These are phyloP conservation scores for Poeciliopsis retropinna DNA, from an alignment of 2,113 vertebrate species.

Conservation along the genomic window DNA sequence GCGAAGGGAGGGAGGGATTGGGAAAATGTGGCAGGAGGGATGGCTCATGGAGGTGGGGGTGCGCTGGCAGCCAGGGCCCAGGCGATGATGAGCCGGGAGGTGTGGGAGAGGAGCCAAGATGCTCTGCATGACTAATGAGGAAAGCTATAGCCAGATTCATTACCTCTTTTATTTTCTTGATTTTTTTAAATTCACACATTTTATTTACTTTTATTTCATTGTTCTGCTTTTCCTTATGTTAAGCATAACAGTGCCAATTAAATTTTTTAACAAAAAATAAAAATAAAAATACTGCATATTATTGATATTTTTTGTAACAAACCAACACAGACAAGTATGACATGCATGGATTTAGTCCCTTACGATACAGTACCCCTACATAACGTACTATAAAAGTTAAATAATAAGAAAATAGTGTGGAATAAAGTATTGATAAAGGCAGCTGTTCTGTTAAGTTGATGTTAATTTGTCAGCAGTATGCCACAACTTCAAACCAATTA, in stretches of 20 bases:
- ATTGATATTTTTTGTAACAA: not conserved
- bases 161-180: conserved; percentile 23
- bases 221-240: not conserved
- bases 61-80: conserved; percentile 93
- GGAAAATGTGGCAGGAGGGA: conserved; percentile 86
- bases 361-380: not conserved
- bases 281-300: not conserved
- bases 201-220: conserved; percentile 20
- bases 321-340: not conserved
- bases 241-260: not conserved
- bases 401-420: no score
- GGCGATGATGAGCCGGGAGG: conserved; percentile 95
- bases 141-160: conserved; percentile 36
- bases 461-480: not conserved
- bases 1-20: conserved; percentile 74
- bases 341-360: not conserved
- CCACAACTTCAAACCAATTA: not conserved
- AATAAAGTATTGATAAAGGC: no score
- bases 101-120: conserved; percentile 94
- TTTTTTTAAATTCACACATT: conserved; percentile 17
- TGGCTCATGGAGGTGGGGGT: conserved; percentile 78
- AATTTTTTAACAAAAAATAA: not conserved
- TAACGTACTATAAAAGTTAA: not conserved
- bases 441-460: no score
- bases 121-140: conserved; percentile 93